Conservation (phyloP, 1,140 invertebrate genomes). For the Zeugodacus cucurbitae region DNA sequence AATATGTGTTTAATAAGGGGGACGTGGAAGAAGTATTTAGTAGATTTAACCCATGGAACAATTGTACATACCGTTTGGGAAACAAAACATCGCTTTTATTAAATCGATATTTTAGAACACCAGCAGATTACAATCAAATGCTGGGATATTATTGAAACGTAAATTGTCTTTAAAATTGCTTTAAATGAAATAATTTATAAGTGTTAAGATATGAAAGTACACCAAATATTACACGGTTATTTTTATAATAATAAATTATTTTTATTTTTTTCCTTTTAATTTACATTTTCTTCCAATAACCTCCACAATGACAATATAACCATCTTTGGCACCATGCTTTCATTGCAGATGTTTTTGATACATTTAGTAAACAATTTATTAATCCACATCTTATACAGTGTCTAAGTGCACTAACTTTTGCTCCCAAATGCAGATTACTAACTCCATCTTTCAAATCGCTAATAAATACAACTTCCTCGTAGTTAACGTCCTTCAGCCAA, state of each 20-base stretch:
- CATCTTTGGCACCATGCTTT: conserved; percentile 88
- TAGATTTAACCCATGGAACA: conserved; percentile 56
- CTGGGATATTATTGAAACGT: conserved; percentile 37
- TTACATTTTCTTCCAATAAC: conserved; percentile 72
- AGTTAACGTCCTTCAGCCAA: conserved; percentile 73
- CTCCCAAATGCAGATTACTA: conserved; percentile 78
- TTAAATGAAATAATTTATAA: conserved; percentile 40
- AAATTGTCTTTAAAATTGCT: neutral
- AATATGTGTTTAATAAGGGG: conserved; percentile 54
- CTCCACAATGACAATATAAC: conserved; percentile 83
- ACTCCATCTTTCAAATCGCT: conserved; percentile 79
- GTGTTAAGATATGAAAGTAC: no score
- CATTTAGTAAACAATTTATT: conserved; percentile 77
- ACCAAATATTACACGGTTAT: no score
- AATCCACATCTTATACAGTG: conserved; percentile 84
- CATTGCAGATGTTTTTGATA: conserved; percentile 79
- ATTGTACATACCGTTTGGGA: conserved; percentile 54
- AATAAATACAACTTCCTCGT: conserved; percentile 76
- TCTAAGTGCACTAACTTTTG: conserved; percentile 75
- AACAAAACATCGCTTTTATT: conserved; percentile 53
- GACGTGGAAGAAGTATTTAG: conserved; percentile 54
- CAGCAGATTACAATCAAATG: conserved; percentile 57
- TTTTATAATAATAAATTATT: no score
- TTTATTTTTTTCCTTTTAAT: neutral
- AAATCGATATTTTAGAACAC: conserved; percentile 59